Evolutionary conservation across 2,113 vertebrate species (phyloP).

Genomic region (Odontophorus gujanensis): DNA sequence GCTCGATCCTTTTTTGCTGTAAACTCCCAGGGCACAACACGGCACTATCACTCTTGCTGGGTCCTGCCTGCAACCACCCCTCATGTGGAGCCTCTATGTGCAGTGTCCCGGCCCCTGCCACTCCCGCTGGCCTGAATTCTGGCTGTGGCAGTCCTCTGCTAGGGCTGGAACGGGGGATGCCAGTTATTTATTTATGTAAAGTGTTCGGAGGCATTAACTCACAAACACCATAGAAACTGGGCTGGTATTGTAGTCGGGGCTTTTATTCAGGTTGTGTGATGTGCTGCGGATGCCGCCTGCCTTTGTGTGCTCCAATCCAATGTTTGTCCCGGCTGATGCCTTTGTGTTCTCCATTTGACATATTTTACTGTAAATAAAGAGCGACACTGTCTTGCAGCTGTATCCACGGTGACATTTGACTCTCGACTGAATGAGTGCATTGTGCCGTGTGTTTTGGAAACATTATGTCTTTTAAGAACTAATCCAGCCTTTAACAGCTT

Average conservation of each 20-base stretch:
- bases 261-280: constrained; percentile 54
- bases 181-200: constrained; percentile 56
- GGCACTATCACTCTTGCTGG: not conserved
- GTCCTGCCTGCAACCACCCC: not conserved
- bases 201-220: not conserved
- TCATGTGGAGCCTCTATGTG: not conserved
- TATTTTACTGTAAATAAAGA: constrained; percentile 67
- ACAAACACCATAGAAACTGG: constrained; percentile 41
- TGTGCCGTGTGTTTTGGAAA: constrained; percentile 39
- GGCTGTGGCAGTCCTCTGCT: not conserved
- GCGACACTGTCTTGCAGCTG: constrained; percentile 51
- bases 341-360: constrained; percentile 62
- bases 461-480: constrained; percentile 47
- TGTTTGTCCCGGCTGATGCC: constrained; percentile 43
- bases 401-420: constrained; percentile 68
- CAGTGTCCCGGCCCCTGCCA: not conserved
- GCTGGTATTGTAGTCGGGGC: constrained; percentile 27
- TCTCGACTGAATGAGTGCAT: constrained; percentile 46
- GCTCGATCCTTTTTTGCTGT: not conserved
- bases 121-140: not conserved
- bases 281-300: constrained; percentile 39
- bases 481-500: constrained; percentile 41
- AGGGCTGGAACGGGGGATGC: not conserved
- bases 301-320: constrained; percentile 45
- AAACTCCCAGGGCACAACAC: not conserved